Percentiles rank a stretch among this genome's conserved stretches.
Evolutionary conservation across 2,113 vertebrate genomes (phyloP).

Genomic region (Oceanites oceanicus): DNA sequence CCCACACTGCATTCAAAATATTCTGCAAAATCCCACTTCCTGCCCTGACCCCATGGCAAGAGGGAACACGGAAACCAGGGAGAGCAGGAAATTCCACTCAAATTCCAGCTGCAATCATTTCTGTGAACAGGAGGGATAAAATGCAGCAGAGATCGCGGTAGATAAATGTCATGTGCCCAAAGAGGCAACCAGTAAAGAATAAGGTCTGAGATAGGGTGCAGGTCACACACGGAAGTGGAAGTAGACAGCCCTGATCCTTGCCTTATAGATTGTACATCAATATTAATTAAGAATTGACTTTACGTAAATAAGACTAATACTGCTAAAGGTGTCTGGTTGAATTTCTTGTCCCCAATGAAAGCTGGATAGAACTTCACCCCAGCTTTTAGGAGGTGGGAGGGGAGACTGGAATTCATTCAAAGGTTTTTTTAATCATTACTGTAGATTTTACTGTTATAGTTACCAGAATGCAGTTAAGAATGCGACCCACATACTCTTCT

Average conservation of each 20-base stretch:
- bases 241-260: neutral
- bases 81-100: conserved; percentile 61
- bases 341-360: neutral
- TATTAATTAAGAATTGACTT: conserved; percentile 1
- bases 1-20: conserved; percentile 35
- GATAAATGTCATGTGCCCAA: neutral
- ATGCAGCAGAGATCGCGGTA: neutral
- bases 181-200: neutral
- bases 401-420: conserved; percentile 40
- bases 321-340: neutral
- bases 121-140: conserved; percentile 25
- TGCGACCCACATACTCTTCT: neutral
- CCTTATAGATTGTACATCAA: neutral
- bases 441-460: conserved; percentile 2
- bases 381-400: conserved; percentile 21
- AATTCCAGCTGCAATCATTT: conserved; percentile 45
- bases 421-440: conserved; percentile 21
- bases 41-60: conserved; percentile 20
- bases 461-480: neutral
- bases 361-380: neutral
- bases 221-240: neutral
- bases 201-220: neutral
- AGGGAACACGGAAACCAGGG: conserved; percentile 16
- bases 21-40: conserved; percentile 51
- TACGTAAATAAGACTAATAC: neutral